Evolutionary conservation across 1,140 invertebrate genomes (phyloP), one percentile per base, ranked within the genome.

Genomic region (Neotoxoptera formosana): DNA sequence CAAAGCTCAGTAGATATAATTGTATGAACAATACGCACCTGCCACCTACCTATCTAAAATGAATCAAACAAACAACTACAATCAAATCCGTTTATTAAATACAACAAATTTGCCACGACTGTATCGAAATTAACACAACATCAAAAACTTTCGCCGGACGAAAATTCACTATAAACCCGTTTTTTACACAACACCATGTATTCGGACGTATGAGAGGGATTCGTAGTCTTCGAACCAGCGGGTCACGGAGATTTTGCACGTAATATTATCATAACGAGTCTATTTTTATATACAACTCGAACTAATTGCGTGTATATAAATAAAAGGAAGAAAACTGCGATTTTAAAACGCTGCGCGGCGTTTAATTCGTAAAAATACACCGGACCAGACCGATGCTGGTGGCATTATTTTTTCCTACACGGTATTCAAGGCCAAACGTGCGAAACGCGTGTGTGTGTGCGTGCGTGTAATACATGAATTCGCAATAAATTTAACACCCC

Each of bases 401-500:
- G 41, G 84, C 45, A 86, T 47, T 88, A 51, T 88, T 20, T 17
- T 88, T 25, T 88, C 86, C 30, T 17, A 48, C 86, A n/a, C 86
- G 30, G 23, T 86, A 47, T 86, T 86, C 84, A 86, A 86, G 84
- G 84, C 84, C 84, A 47, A 86, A 17, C 45, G 84, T 30, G 41
- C 83, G 4, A 51, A 51, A 53, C 23, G 41, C 25, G 34, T 36
- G 34, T 84, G 21, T 84, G 20, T 23, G 81, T 86, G 45, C 30
- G 47, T 88, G 47, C n/a, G n/a, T 34, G 20, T 53, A 81, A 48
- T 36, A 56, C 36, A 41, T 34, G 51, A 89, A 89, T 56, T 7
- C 30, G 30, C 91, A 92, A 92, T 81, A 92, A 92, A 92, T 92
- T 51, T 36, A 92, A 92, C 76, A 92, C 91, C 91, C 91, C 67